Conservation (phyloP, 2,797 vertebrate species). For the Acanthiza pusilla region DNA sequence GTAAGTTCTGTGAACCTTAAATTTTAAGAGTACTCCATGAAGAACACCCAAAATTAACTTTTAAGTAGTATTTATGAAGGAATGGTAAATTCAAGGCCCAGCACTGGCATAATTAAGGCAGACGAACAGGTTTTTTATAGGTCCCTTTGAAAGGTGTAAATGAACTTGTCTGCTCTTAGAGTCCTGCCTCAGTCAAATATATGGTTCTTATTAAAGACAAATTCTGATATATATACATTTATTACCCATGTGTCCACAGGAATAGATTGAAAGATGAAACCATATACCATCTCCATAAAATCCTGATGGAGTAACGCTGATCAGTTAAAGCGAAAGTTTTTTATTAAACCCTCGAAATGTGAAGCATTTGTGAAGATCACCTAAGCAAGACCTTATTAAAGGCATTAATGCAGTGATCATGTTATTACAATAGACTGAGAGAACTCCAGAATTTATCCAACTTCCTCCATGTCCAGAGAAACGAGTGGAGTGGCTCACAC, state of each 20-base stretch:
- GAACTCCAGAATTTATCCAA: background rate
- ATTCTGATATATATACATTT: constrained; percentile 67
- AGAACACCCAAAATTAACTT: constrained; percentile 68
- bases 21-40: constrained; percentile 50
- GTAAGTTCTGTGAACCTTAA: constrained; percentile 47
- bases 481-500: background rate
- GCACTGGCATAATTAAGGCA: constrained; percentile 62
- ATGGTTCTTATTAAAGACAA: constrained; percentile 68
- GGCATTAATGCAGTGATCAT: constrained; percentile 8
- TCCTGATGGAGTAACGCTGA: background rate
- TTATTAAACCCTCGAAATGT: constrained; percentile 45
- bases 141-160: constrained; percentile 49
- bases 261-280: constrained; percentile 53
- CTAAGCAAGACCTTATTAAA: constrained; percentile 39
- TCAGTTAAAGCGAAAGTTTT: constrained; percentile 41
- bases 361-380: constrained; percentile 30
- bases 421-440: background rate
- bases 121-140: constrained; percentile 51
- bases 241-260: constrained; percentile 56
- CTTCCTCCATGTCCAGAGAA: constrained; percentile 2
- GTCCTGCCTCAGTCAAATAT: constrained; percentile 59
- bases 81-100: constrained; percentile 58
- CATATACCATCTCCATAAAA: constrained; percentile 64
- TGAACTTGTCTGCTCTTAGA: constrained; percentile 58
- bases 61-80: constrained; percentile 64